Conservation (phyloP, 2,797 vertebrate genomes). For the Pseudopleuronectes americanus region DNA sequence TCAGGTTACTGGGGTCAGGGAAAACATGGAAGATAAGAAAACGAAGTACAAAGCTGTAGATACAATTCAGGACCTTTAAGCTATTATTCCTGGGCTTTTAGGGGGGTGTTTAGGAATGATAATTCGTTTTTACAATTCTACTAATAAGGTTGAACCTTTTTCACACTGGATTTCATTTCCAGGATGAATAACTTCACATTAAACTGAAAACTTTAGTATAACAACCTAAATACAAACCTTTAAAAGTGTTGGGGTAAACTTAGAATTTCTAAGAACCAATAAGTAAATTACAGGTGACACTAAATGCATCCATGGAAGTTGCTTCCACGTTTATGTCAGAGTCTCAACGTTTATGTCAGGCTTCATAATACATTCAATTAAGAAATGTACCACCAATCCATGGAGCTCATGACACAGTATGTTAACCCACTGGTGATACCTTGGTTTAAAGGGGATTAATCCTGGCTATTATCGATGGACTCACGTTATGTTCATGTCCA, state of each 20-base stretch:
- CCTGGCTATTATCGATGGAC: constrained; percentile 43
- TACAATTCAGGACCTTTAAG: no score
- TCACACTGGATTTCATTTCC: no score
- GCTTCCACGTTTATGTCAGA: no score
- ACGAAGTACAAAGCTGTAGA: not conserved
- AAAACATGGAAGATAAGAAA: not conserved
- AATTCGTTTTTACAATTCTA: no score
- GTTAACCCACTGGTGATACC: not conserved
- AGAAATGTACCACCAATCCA: not conserved
- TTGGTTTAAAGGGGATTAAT: no score
- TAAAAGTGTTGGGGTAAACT: not conserved
- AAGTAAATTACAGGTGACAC: not conserved
- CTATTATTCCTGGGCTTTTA: no score
- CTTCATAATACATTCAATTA: not conserved
- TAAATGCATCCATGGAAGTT: no score
- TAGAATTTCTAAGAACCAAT: not conserved
- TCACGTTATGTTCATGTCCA: constrained; percentile 98
- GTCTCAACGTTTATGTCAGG: no score
- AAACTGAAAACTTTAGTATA: no score
- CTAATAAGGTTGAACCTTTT: no score
- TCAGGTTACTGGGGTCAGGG: not conserved
- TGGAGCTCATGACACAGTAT: not conserved
- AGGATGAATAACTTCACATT: not conserved
- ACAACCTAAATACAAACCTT: no score
- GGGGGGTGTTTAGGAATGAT: no score